phyloP scores from a whole-genome alignment of 2,797 vertebrate species.

The Lepilemur septentrionalis region DNA sequence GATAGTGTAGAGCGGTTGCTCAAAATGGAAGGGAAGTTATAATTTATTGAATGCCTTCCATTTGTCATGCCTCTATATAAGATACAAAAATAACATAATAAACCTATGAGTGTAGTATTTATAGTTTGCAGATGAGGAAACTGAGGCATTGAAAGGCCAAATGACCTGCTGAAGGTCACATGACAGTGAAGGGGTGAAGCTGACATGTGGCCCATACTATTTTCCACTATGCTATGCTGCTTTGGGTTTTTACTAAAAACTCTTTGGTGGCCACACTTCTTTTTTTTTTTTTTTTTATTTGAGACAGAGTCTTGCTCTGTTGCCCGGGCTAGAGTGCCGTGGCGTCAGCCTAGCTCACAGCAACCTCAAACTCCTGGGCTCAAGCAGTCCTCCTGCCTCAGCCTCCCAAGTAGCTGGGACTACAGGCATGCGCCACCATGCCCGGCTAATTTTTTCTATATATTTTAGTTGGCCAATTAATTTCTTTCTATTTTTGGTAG shows the following conservation, averaged over 20 bases:
- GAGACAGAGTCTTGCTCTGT: no score
- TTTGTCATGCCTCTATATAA: constrained; percentile 22
- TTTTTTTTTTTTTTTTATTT: neutral
- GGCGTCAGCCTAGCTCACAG: no score
- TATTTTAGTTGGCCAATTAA: no score
- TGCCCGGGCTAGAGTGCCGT: no score
- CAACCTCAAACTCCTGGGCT: no score
- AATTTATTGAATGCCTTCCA: constrained; percentile 46
- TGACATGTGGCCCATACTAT: neutral
- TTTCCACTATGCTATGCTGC: neutral
- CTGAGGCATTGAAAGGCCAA: neutral
- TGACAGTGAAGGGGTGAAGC: neutral
- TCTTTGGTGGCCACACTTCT: neutral
- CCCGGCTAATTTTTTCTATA: no score
- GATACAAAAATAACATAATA: constrained; percentile 14
- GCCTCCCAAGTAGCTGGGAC: no score
- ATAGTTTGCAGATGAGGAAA: constrained; percentile 31
- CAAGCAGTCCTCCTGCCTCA: no score
- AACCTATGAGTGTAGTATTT: neutral
- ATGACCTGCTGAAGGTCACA: neutral
- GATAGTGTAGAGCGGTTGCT: constrained; percentile 24
- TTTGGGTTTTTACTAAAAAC: constrained; percentile 9
- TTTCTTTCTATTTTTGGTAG: no score
- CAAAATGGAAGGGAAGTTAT: constrained; percentile 5
- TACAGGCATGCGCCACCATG: no score